Percentiles rank a stretch among this genome's conserved stretches.
Evolutionary conservation across 2,888 invertebrate species (phyloP).

Genomic region (Pyralis farinalis): DNA sequence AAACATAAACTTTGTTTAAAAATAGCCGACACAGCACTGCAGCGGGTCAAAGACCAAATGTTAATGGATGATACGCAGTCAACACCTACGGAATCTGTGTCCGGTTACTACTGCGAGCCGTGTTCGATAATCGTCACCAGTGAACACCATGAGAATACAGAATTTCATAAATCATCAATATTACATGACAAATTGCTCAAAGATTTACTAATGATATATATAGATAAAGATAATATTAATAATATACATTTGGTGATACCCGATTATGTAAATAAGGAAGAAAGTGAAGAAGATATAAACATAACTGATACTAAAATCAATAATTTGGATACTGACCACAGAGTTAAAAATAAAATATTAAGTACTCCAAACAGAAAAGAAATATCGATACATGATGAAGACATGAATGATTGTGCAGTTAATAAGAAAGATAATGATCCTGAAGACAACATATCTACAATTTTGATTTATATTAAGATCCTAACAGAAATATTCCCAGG

Average conservation of each 20-base stretch:
- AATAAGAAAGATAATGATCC: not conserved
- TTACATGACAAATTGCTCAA: conserved; percentile 23
- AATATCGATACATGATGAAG: too few species aligned
- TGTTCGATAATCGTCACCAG: conserved; percentile 22
- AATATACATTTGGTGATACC: too few species aligned
- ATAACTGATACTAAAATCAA: conserved; percentile 2
- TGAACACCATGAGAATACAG: conserved; percentile 24
- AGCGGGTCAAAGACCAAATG: conserved; percentile 19
- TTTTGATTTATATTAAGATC: too few species aligned
- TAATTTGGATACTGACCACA: conserved; percentile 2
- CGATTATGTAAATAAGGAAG: too few species aligned
- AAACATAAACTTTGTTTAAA: conserved; percentile 28
- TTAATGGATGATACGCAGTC: conserved; percentile 1
- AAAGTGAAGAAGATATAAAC: conserved; percentile 3
- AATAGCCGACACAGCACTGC: conserved; percentile 28
- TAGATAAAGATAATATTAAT: too few species aligned
- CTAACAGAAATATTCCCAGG: not conserved
- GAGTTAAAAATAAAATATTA: too few species aligned
- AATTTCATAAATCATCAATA: conserved; percentile 23
- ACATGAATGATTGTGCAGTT: too few species aligned
- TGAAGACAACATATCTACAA: conserved; percentile 9
- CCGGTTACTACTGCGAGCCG: conserved; percentile 29
- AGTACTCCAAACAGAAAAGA: too few species aligned
- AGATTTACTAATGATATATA: too few species aligned
- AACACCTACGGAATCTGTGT: conserved; percentile 2